phyloP scores from a whole-genome alignment of 92 coral and sea anemone species.

The Palythoa heliodiscus region DNA sequence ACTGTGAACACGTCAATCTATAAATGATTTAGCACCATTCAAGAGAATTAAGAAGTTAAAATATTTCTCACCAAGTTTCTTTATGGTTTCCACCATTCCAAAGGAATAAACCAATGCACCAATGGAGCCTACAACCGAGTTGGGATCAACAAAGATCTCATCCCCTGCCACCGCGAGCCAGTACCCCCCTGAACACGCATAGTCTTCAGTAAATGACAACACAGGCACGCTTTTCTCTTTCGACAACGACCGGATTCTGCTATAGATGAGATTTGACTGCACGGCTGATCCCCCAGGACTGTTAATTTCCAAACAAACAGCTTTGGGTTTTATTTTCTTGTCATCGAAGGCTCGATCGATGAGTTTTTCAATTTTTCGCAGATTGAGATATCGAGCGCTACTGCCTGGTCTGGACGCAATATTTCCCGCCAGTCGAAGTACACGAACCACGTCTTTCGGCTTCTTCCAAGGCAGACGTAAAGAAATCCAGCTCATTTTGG shows the following conservation, averaged over 20 bases:
- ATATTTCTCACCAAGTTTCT: slow-evolving; percentile 72
- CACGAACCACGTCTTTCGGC: slow-evolving; percentile 78
- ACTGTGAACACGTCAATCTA: too few relatives aligned
- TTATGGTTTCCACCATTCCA: slow-evolving; percentile 77
- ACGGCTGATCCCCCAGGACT: slow-evolving; percentile 80
- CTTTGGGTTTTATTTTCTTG: slow-evolving; percentile 73
- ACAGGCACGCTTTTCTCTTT: slow-evolving; percentile 68
- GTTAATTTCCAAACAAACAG: slow-evolving; percentile 85
- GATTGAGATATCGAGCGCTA: slow-evolving; percentile 48
- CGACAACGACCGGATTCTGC: slow-evolving; percentile 74
- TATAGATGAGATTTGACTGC: slow-evolving; percentile 78
- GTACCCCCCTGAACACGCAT: slow-evolving; percentile 85
- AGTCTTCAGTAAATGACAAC: slow-evolving; percentile 78
- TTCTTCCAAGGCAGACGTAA: slow-evolving; percentile 61
- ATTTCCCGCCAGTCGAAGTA: slow-evolving; percentile 77
- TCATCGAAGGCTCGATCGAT: slow-evolving; percentile 74
- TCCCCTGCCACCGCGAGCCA: slow-evolving; percentile 90
- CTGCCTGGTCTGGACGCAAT: slow-evolving; percentile 27
- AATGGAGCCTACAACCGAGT: slow-evolving; percentile 74
- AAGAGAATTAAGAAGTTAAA: too few relatives aligned
- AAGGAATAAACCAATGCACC: slow-evolving; percentile 68
- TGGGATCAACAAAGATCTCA: slow-evolving; percentile 81
- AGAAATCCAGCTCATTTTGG: slow-evolving; percentile 51
- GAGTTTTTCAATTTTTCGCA: slow-evolving; percentile 65
- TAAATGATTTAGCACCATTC: too few relatives aligned